Evolutionary conservation across 2,888 invertebrate species (phyloP).

Genomic region (Apotomis capreana): DNA sequence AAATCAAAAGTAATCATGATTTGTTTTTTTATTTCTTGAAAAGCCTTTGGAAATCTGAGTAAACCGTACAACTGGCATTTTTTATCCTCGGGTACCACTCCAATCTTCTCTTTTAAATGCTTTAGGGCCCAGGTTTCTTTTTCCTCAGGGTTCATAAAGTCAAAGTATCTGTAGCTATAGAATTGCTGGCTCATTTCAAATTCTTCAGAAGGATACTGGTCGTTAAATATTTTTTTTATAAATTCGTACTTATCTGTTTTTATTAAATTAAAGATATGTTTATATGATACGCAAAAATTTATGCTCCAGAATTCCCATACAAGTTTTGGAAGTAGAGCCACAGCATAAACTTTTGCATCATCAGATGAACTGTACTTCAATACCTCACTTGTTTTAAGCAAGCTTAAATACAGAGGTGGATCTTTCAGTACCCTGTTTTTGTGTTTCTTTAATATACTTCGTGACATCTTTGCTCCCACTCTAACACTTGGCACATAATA

Average conservation of each 20-base stretch:
- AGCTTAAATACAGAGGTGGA: slow-evolving; percentile 13
- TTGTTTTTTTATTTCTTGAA: slow-evolving; percentile 55
- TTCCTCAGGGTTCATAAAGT: slow-evolving; percentile 56
- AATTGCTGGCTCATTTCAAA: slow-evolving; percentile 60
- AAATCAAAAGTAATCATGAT: slow-evolving; percentile 52
- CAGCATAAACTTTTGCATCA: slow-evolving; percentile 56
- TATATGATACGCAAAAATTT: slow-evolving; percentile 51
- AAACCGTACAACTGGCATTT: slow-evolving; percentile 63
- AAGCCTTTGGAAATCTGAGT: slow-evolving; percentile 58
- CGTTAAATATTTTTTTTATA: slow-evolving; percentile 55
- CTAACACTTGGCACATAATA: neutral
- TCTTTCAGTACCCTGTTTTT: slow-evolving; percentile 23
- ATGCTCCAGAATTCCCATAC: slow-evolving; percentile 54
- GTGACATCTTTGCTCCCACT: slow-evolving; percentile 20
- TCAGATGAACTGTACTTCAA: slow-evolving; percentile 51
- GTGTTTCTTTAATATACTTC: slow-evolving; percentile 26
- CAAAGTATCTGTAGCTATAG: slow-evolving; percentile 50
- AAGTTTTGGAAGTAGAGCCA: slow-evolving; percentile 52
- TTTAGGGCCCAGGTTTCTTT: slow-evolving; percentile 61
- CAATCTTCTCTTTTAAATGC: slow-evolving; percentile 55
- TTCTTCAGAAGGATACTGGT: slow-evolving; percentile 53
- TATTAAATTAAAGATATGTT: slow-evolving; percentile 56
- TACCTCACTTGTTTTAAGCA: slow-evolving; percentile 41
- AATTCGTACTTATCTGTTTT: slow-evolving; percentile 53
- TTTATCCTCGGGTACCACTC: slow-evolving; percentile 53